Conservation (phyloP, 2,113 vertebrate genomes). For the Eulemur macaco region DNA sequence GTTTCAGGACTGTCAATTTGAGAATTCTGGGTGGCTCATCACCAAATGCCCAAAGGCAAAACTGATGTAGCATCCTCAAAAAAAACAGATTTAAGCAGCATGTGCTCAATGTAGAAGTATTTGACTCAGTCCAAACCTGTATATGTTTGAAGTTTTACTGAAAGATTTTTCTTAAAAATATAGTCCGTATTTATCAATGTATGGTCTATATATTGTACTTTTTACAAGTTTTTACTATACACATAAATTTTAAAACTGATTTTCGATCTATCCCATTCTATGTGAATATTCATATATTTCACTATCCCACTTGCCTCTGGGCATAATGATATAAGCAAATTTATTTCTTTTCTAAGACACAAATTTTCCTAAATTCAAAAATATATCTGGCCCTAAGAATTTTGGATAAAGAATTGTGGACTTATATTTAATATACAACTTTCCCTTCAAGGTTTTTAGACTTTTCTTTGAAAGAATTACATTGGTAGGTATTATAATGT, state of each 20-base stretch:
- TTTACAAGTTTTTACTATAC: not conserved
- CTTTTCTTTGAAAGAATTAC: not conserved
- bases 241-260: not conserved
- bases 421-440: not conserved
- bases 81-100: not conserved
- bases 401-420: not conserved
- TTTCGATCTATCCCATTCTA: no score
- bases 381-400: not conserved
- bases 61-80: not conserved
- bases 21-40: not conserved
- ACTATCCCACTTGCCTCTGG: not conserved
- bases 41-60: not conserved
- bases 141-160: not conserved
- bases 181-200: not conserved
- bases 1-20: not conserved
- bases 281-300: not conserved
- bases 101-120: not conserved
- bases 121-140: not conserved
- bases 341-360: not conserved
- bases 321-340: not conserved
- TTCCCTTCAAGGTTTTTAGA: not conserved
- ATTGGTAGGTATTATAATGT: not conserved
- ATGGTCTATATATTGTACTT: not conserved
- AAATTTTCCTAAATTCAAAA: not conserved
- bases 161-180: not conserved